Evolutionary conservation across 2,888 invertebrate species (phyloP), one percentile per base, ranked within the genome.

Genomic region (Tuta absoluta): DNA sequence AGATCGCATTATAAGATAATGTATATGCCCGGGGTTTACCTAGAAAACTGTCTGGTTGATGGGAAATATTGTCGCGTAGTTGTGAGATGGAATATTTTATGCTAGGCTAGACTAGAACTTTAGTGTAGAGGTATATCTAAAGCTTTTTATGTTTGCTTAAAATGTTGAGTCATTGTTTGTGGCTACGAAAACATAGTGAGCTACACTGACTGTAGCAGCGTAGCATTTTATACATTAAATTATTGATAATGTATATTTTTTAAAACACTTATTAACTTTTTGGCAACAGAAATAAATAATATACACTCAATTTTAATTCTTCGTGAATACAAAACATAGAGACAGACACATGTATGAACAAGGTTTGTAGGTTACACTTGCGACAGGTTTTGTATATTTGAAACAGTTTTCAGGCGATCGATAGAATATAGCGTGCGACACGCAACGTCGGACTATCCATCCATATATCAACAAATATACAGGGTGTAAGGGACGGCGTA

Each of bases 401-500:
- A 21, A 49, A 49, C 49, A 14, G 14, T 14, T 53, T 53, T 53
- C 51, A 53, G 14, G 12, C 8, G 51, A 23, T 53, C 51, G 51
- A 53, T n/a, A n/a, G n/a, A n/a, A n/a, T 53, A 53, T 53, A 14
- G 51, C 51, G 51, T 53, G 51, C 11, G 51, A 14, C 51, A 53
- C 51, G 51, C 51, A 53, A 53, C 51, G 14, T 23, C 23, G 23
- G 8, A 23, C 51, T 21, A 21, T n/a, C n/a, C n/a, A n/a, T n/a
- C n/a, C n/a, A n/a, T n/a, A n/a, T n/a, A n/a, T n/a, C n/a, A n/a
- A n/a, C n/a, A n/a, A n/a, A n/a, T n/a, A n/a, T n/a, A n/a, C n/a
- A n/a, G n/a, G n/a, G n/a, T n/a, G n/a, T n/a, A n/a, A n/a, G n/a
- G n/a, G n/a, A n/a, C n/a, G n/a, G n/a, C n/a, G n/a, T n/a, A n/a